Base-by-base conservation (phyloP, 2,888 invertebrate species). In the Drosophila nr. medialis region DNA sequence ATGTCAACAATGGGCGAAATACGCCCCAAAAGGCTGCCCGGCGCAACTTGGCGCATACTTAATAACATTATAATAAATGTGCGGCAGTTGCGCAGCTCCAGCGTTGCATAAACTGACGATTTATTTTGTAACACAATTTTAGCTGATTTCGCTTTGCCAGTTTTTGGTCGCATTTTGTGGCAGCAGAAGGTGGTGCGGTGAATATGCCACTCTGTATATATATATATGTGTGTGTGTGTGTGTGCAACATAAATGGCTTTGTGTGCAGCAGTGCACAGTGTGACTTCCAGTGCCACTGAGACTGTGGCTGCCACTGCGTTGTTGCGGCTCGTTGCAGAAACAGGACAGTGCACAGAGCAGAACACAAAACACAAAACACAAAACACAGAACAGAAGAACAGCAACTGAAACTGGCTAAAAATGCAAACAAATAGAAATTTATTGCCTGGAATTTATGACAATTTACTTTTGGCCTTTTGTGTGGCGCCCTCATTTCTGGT, bases 401-500 rank as follows among this genome's bases (percentile, higher is more conserved):
- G 56, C 51, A 65, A 70, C 53, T 42, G 59, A 76, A 83, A 83
- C 75, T 74, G 73, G 77, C 79, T 66, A 51, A 64, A 80, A 80
- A 80, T 64, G 62, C 75, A 85, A 91, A 90, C 86, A 91, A 91
- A 91, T 91, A 87, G 72, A 90, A 91, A 91, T 91, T 91, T 91
- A 91, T 91, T 90, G 86, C 86, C 80, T 72, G 89, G 91, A 91
- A 90, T 91, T 91, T 91, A 91, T 91, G 91, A 91, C 90, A 85
- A 81, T 84, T 80, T 74, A 75, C 70, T 77, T 73, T 59, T 72
- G 63, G 64, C 55, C 63, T 55, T 75, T 72, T 61, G 48, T 72
- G 59, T 30, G 38, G 48, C 38, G 60, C 62, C 45, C 61, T 32
- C 50, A 13, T 45, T 54, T 53, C 48, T 58, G 36, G 11, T 29